Conservation (phyloP, 2,888 invertebrate species). For the Hermaeophaga mercurialis region DNA sequence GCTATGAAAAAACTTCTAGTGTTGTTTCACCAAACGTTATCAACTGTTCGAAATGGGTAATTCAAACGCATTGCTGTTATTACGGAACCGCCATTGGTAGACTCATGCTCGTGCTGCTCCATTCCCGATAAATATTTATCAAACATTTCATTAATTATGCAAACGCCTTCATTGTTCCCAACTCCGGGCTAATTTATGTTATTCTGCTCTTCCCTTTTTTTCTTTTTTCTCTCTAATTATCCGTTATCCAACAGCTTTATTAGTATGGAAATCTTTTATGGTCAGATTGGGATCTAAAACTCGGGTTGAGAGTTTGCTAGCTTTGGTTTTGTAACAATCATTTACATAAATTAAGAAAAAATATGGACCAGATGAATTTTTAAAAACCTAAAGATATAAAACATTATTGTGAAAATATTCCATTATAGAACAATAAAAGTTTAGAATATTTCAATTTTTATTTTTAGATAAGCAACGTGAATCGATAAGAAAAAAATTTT, state of each 20-base stretch:
- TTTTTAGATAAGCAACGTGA: no score
- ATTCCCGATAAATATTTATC: constrained; percentile 31
- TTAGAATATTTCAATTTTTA: no score
- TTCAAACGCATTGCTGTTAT: constrained; percentile 9
- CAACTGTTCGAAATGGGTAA: constrained; percentile 1
- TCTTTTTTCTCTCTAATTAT: constrained; percentile 25
- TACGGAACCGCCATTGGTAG: not conserved
- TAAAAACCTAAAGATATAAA: no score
- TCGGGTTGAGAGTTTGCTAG: constrained; percentile 7
- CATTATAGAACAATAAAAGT: no score
- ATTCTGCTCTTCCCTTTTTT: constrained; percentile 15
- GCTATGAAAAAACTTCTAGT: not conserved
- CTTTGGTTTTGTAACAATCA: constrained; percentile 11
- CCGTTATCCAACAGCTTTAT: constrained; percentile 29
- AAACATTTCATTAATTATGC: constrained; percentile 27
- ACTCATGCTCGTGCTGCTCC: not conserved
- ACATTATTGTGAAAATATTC: no score
- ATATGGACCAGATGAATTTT: constrained; percentile 1
- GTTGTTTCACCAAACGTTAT: constrained; percentile 1
- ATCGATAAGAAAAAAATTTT: no score
- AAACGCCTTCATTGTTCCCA: constrained; percentile 27
- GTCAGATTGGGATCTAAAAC: constrained; percentile 20
- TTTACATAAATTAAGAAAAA: constrained; percentile 29
- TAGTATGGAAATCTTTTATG: constrained; percentile 34
- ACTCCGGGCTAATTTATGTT: constrained; percentile 28